These are phyloP conservation scores for Halcyon smyrnensis DNA, from an alignment of 2,797 vertebrate species.

Conservation along the genomic window DNA sequence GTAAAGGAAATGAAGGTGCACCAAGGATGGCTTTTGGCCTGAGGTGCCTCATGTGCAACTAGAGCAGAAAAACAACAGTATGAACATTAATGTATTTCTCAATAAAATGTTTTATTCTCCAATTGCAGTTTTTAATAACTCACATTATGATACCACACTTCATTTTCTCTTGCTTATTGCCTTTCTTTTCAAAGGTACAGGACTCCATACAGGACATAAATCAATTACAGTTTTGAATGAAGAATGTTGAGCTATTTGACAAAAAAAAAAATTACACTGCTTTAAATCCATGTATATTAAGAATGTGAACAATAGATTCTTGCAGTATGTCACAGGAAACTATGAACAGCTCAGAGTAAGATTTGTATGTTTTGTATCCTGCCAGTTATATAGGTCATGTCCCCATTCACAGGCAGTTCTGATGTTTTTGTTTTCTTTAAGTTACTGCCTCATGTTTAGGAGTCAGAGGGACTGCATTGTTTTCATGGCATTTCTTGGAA, in stretches of 20 bases:
- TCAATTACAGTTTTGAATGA: background rate
- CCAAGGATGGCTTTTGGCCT: background rate
- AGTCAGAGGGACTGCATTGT: background rate
- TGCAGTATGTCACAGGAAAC: background rate
- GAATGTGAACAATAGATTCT: background rate
- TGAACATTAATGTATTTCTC: background rate
- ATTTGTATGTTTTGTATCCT: background rate
- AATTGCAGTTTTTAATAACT: constrained; percentile 3
- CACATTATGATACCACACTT: background rate
- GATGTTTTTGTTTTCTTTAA: background rate
- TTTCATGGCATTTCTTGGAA: constrained; percentile 9
- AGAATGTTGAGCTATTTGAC: background rate
- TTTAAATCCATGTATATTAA: background rate
- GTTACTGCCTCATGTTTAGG: background rate
- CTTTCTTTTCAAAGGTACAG: background rate
- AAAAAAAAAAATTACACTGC: background rate
- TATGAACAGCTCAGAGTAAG: background rate
- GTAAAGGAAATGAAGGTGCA: background rate
- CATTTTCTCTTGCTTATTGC: background rate
- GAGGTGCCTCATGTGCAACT: background rate
- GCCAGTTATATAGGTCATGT: background rate
- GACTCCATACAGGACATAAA: background rate
- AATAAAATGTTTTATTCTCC: background rate
- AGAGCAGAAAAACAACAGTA: constrained; percentile 16
- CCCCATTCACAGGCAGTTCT: background rate